These are phyloP conservation scores for Drosophila insularis DNA, from an alignment of 1,140 invertebrate genomes.

Conservation along the genomic window DNA sequence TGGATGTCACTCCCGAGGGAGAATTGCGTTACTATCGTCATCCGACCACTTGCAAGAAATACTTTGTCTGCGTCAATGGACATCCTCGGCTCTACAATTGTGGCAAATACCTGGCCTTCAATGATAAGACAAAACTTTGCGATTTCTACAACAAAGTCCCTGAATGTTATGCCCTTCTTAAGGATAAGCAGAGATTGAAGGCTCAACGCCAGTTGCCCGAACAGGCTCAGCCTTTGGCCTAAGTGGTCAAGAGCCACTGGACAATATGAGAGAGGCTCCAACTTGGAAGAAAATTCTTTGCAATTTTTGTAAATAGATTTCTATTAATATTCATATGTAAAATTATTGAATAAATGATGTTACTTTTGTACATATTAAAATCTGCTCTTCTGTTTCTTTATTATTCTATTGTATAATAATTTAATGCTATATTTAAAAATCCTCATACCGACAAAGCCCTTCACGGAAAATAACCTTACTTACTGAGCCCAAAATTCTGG, in stretches of 20 bases:
- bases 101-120: conserved; percentile 78
- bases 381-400: no score
- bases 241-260: neutral
- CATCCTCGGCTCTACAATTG: conserved; percentile 84
- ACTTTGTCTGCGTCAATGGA: conserved; percentile 91
- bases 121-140: conserved; percentile 70
- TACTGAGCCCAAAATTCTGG: neutral
- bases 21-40: conserved; percentile 85
- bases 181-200: conserved; percentile 68
- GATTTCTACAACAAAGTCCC: conserved; percentile 80
- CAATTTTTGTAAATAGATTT: conserved; percentile 48
- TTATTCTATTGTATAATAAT: no score
- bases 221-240: conserved; percentile 30
- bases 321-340: conserved; percentile 22
- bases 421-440: no score
- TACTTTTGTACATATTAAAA: neutral
- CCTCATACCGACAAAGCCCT: no score
- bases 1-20: conserved; percentile 83
- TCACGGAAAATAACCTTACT: neutral
- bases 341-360: conserved; percentile 39
- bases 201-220: conserved; percentile 45
- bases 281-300: conserved; percentile 21
- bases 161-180: conserved; percentile 75
- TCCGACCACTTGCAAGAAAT: conserved; percentile 88
- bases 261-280: conserved; percentile 30